Conservation (phyloP, 2,797 vertebrate genomes). For the Acridotheres tristis region DNA sequence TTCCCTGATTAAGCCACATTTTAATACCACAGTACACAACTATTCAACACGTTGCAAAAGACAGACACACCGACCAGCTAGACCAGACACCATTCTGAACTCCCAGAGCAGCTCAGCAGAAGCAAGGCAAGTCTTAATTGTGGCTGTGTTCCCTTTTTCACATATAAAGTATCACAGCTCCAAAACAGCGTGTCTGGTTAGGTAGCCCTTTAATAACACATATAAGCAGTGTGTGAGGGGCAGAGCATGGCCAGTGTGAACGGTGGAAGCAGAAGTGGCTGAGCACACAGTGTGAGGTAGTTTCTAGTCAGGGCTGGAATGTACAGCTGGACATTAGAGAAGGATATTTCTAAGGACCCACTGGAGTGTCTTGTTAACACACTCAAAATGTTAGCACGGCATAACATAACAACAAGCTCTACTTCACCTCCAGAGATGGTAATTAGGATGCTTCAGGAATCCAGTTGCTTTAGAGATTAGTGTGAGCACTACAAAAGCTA, state of each 20-base stretch:
- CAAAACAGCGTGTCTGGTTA: background rate
- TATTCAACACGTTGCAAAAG: slow-evolving; percentile 22
- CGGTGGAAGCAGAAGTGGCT: slow-evolving; percentile 27
- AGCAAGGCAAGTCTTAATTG: slow-evolving; percentile 31
- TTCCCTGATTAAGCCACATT: slow-evolving; percentile 40
- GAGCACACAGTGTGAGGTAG: background rate
- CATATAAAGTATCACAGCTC: background rate
- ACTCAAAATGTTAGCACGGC: slow-evolving; percentile 24
- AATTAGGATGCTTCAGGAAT: slow-evolving; percentile 37
- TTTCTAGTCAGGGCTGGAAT: background rate
- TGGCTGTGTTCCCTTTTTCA: slow-evolving; percentile 48
- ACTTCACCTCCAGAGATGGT: slow-evolving; percentile 67
- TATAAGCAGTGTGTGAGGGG: slow-evolving; percentile 14
- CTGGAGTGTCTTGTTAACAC: slow-evolving; percentile 34
- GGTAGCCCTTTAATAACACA: background rate
- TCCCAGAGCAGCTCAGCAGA: slow-evolving; percentile 55
- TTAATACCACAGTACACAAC: slow-evolving; percentile 21
- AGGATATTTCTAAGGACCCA: background rate
- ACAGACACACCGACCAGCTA: slow-evolving; percentile 26
- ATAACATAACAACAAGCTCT: slow-evolving; percentile 43
- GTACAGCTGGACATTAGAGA: background rate
- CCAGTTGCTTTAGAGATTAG: slow-evolving; percentile 39
- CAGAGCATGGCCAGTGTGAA: slow-evolving; percentile 10
- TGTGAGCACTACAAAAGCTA: slow-evolving; percentile 46
- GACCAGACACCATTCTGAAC: slow-evolving; percentile 41